A percentile compares a stretch with the other conserved stretches of the same genome.
phyloP scores from a whole-genome alignment of 2,113 vertebrate species.

The Oryzias javanicus region DNA sequence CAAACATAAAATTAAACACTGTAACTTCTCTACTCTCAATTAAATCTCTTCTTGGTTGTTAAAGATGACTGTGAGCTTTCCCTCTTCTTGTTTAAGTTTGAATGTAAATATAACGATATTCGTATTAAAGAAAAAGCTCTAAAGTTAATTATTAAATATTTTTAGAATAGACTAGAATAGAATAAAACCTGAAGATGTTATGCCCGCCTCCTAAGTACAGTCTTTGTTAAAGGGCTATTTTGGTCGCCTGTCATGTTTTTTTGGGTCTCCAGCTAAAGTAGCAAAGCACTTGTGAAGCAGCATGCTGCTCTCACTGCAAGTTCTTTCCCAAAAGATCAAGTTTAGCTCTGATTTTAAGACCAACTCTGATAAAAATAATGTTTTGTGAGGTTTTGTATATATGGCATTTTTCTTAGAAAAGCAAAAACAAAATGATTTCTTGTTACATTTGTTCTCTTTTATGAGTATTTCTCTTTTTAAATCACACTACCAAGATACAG shows the following conservation, averaged over 20 bases:
- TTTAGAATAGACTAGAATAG: too few relatives aligned
- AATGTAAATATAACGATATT: neutral
- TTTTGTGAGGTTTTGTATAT: too few relatives aligned
- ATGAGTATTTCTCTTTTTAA: too few relatives aligned
- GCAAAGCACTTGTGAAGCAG: conserved; percentile 6
- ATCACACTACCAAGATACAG: too few relatives aligned
- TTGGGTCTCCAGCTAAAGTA: conserved; percentile 10
- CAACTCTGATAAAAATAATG: neutral
- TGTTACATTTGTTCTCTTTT: too few relatives aligned
- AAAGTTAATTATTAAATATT: neutral
- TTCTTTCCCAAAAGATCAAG: conserved; percentile 8
- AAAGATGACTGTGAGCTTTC: neutral
- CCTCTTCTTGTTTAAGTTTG: neutral
- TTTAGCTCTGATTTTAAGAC: conserved; percentile 1
- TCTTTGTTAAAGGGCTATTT: too few relatives aligned
- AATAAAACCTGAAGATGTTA: too few relatives aligned
- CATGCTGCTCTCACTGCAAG: conserved; percentile 14
- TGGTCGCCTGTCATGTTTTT: neutral
- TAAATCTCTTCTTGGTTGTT: neutral
- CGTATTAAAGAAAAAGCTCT: neutral
- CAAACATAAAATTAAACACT: too few relatives aligned
- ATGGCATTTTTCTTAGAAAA: too few relatives aligned
- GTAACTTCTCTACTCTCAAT: neutral
- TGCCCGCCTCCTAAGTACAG: too few relatives aligned
- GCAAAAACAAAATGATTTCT: too few relatives aligned